These are phyloP conservation scores for Zygothrica quintamaculata DNA, from an alignment of 2,888 invertebrate species.

Conservation along the genomic window DNA sequence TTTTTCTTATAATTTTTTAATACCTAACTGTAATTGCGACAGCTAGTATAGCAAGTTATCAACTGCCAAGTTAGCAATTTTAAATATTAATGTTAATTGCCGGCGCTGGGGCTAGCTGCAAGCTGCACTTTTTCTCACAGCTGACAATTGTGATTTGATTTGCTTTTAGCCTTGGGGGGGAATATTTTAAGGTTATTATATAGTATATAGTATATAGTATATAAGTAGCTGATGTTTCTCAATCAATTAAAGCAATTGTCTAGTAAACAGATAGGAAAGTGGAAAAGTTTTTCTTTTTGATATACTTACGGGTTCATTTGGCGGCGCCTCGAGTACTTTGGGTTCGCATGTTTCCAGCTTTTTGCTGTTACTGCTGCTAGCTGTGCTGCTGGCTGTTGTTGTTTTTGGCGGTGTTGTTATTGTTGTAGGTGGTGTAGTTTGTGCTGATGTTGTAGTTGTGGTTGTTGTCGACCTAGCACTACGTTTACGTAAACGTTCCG, in stretches of 20 bases:
- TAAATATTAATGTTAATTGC: slow-evolving; percentile 75
- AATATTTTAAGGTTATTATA: too few species aligned
- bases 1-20: too few species aligned
- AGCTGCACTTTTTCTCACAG: slow-evolving; percentile 44
- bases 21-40: slow-evolving; percentile 41
- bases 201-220: too few species aligned
- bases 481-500: slow-evolving; percentile 60
- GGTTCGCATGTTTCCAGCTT: slow-evolving; percentile 82
- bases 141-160: neutral
- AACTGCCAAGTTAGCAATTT: slow-evolving; percentile 65
- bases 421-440: slow-evolving; percentile 14
- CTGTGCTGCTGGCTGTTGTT: slow-evolving; percentile 26
- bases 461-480: slow-evolving; percentile 59
- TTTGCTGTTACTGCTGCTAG: slow-evolving; percentile 39
- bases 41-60: slow-evolving; percentile 48
- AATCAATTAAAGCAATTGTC: too few species aligned
- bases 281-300: too few species aligned
- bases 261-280: too few species aligned
- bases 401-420: slow-evolving; percentile 18
- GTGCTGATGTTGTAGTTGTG: slow-evolving; percentile 19
- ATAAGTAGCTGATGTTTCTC: too few species aligned
- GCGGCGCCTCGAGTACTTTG: slow-evolving; percentile 82
- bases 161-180: too few species aligned
- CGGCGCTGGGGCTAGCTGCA: slow-evolving; percentile 49
- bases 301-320: slow-evolving; percentile 83